phyloP scores from a whole-genome alignment of 2,888 invertebrate genomes.

The Yponomeuta cagnagella region DNA sequence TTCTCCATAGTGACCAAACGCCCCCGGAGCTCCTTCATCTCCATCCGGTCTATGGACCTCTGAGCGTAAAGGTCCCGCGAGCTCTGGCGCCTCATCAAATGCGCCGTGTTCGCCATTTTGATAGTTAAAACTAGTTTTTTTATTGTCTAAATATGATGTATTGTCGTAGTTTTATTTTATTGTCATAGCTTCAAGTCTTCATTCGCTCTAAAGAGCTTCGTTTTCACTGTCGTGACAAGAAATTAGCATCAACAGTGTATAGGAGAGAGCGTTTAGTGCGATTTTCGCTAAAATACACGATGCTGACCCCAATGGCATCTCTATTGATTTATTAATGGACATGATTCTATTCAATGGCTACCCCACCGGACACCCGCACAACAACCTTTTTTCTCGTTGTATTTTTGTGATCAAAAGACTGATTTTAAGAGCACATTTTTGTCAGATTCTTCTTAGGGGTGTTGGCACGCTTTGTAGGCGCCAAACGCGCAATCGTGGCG shows the following conservation, averaged over 20 bases:
- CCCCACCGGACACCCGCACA: slow-evolving; percentile 17
- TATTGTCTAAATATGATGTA: slow-evolving; percentile 23
- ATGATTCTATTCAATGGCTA: slow-evolving; percentile 30
- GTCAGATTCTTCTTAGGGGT: neutral
- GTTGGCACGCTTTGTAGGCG: neutral
- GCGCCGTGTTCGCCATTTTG: slow-evolving; percentile 92
- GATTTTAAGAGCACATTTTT: neutral
- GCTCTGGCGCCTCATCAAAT: slow-evolving; percentile 91
- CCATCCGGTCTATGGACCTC: slow-evolving; percentile 88
- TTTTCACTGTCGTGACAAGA: slow-evolving; percentile 61
- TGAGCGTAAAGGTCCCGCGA: slow-evolving; percentile 89
- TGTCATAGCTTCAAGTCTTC: slow-evolving; percentile 26
- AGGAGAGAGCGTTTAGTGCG: neutral
- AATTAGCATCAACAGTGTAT: slow-evolving; percentile 41
- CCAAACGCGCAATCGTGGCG: slow-evolving; percentile 30
- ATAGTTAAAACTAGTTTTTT: neutral
- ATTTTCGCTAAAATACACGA: slow-evolving; percentile 11
- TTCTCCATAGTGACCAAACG: slow-evolving; percentile 85
- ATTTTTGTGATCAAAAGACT: neutral
- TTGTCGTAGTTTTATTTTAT: slow-evolving; percentile 30
- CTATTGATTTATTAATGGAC: slow-evolving; percentile 37
- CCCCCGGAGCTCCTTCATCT: slow-evolving; percentile 90
- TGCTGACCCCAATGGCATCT: slow-evolving; percentile 25
- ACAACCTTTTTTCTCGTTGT: neutral
- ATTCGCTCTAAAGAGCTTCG: slow-evolving; percentile 37